Evolutionary conservation across 2,113 vertebrate genomes (phyloP).

Genomic region (Accipiter virgatus): DNA sequence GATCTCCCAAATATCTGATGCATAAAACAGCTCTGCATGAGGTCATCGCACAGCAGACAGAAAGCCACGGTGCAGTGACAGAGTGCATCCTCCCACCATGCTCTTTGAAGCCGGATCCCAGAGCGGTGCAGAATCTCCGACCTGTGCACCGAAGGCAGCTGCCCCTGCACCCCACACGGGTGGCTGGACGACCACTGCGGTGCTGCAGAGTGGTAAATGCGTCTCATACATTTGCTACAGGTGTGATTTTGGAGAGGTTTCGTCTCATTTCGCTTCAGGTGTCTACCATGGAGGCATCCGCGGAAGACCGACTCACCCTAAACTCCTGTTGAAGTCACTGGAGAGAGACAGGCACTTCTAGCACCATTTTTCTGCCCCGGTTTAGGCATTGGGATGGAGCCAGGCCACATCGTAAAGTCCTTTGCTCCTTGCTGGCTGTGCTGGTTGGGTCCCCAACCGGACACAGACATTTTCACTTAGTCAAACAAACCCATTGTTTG

Average conservation of each 20-base stretch:
- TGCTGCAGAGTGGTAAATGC: not conserved
- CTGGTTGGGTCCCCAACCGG: not conserved
- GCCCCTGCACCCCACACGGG: accelerated
- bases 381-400: not conserved
- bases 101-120: not conserved
- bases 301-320: not conserved
- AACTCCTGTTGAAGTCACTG: not conserved
- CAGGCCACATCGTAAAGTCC: not conserved
- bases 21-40: not conserved
- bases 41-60: not conserved
- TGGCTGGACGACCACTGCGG: not conserved
- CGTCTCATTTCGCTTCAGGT: not conserved
- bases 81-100: not conserved
- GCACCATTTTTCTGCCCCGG: not conserved
- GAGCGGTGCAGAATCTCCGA: not conserved
- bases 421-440: not conserved
- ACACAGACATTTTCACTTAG: not conserved
- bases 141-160: accelerated
- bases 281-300: not conserved
- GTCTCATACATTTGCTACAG: accelerated
- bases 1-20: constrained; percentile 20
- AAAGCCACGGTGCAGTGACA: not conserved
- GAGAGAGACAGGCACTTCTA: not conserved
- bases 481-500: not conserved
- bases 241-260: not conserved